A percentile compares a stretch with the other conserved stretches of the same genome.
Evolutionary conservation across 2,888 invertebrate species (phyloP).

Genomic region (Acrocyrtus sp.): DNA sequence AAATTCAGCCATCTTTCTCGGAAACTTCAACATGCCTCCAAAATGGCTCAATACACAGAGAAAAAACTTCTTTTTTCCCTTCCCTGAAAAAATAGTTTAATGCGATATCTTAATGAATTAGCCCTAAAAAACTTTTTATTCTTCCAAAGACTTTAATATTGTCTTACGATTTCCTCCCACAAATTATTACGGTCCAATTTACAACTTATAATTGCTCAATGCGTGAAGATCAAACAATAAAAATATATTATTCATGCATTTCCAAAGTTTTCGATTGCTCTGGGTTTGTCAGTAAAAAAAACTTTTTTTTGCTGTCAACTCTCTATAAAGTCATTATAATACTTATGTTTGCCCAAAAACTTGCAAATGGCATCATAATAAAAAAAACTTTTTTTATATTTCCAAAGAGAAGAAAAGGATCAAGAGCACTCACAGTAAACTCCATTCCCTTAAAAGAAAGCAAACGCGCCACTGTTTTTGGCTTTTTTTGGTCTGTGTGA

Average conservation of each 20-base stretch:
- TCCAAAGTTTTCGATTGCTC: not conserved
- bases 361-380: slow-evolving; percentile 4
- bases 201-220: not conserved
- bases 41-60: no score
- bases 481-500: slow-evolving; percentile 30
- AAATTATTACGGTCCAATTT: not conserved
- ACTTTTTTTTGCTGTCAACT: slow-evolving; percentile 33
- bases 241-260: slow-evolving; percentile 5
- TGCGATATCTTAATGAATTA: not conserved
- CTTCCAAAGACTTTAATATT: no score
- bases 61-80: not conserved
- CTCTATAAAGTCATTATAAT: slow-evolving; percentile 38
- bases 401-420: not conserved
- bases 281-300: slow-evolving; percentile 15
- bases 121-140: no score
- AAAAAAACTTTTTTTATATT: slow-evolving; percentile 11
- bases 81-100: not conserved
- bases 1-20: not conserved
- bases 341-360: slow-evolving; percentile 3
- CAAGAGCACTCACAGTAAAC: not conserved
- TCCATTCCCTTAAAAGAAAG: not conserved
- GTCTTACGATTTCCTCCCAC: not conserved
- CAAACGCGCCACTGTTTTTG: not conserved
- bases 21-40: not conserved
- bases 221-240: slow-evolving; percentile 20